Conservation (phyloP, 1,140 invertebrate species). For the Oryctes rhinoceros region DNA sequence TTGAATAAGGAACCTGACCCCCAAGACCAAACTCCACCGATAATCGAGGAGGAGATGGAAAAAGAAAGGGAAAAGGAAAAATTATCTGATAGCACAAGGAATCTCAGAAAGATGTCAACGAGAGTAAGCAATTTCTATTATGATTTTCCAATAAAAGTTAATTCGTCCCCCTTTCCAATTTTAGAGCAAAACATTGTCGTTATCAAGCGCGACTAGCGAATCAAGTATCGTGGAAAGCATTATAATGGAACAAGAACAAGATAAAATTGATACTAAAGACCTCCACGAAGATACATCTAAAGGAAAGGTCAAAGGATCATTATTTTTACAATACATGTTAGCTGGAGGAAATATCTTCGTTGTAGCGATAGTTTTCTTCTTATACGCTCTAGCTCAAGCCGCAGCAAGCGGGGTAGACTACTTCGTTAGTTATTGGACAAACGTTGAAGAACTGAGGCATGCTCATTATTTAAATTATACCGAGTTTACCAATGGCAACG, state of each 20-base stretch:
- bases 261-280: conserved; percentile 52
- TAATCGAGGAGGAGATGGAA: conserved; percentile 25
- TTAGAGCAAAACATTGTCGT: conserved; percentile 50
- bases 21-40: not conserved
- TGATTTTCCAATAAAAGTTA: not conserved
- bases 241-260: conserved; percentile 50
- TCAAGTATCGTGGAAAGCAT: conserved; percentile 55
- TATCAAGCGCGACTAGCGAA: conserved; percentile 54
- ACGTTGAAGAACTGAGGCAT: conserved; percentile 52
- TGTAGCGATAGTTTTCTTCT: conserved; percentile 66
- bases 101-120: conserved; percentile 51
- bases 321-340: conserved; percentile 69
- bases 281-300: conserved; percentile 58
- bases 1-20: conserved; percentile 56
- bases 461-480: conserved; percentile 2
- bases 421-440: conserved; percentile 81
- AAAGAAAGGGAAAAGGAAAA: conserved; percentile 51
- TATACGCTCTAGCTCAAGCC: conserved; percentile 74
- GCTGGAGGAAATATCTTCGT: conserved; percentile 70
- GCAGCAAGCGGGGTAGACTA: conserved; percentile 78
- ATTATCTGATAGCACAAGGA: conserved; percentile 45
- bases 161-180: not conserved
- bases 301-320: conserved; percentile 58
- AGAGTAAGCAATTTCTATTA: conserved; percentile 48
- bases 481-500: conserved; percentile 28